These are phyloP conservation scores for Cavia aperea DNA, from an alignment of 2,113 vertebrate species.

Conservation along the genomic window DNA sequence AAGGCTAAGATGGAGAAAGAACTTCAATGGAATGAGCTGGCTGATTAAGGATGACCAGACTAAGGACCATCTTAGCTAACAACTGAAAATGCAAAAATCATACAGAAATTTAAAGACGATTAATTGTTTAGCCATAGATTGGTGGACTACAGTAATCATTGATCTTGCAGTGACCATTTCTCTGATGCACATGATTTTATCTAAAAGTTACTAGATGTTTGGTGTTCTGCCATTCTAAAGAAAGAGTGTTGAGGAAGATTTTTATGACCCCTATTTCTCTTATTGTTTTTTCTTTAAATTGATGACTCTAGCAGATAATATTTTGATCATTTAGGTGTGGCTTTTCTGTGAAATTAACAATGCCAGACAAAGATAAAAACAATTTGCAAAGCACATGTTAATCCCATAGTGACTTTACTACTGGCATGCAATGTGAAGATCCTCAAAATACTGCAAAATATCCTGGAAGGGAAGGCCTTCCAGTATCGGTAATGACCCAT, in stretches of 20 bases:
- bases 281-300: neutral
- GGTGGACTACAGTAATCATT: neutral
- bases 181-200: neutral
- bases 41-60: neutral
- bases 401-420: too few relatives aligned
- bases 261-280: neutral
- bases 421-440: neutral
- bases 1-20: too few relatives aligned
- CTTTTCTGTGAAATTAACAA: neutral
- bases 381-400: neutral
- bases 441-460: neutral
- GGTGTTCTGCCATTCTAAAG: neutral
- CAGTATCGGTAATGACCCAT: accelerated
- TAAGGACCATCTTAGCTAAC: neutral
- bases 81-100: neutral
- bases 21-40: too few relatives aligned
- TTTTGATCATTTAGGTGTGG: neutral
- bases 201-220: neutral
- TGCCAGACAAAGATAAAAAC: neutral
- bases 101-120: neutral
- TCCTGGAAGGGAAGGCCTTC: neutral
- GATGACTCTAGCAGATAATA: neutral
- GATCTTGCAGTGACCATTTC: neutral
- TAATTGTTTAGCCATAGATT: neutral
- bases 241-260: neutral